Evolutionary conservation across 2,113 vertebrate genomes (phyloP).

Genomic region (Mustelus asterias): DNA sequence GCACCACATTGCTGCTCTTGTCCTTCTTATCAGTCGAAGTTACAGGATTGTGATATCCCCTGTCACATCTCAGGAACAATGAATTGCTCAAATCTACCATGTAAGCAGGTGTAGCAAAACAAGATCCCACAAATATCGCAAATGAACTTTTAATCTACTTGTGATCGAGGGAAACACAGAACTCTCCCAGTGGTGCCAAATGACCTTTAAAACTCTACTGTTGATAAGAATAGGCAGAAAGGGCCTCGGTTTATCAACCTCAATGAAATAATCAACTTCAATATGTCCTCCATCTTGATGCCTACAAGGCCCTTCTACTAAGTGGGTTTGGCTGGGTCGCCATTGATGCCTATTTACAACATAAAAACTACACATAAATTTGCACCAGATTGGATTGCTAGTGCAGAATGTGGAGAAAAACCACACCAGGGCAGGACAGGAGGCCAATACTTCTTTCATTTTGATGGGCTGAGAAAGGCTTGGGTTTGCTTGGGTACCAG

Average conservation of each 20-base stretch:
- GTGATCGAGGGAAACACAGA: background rate
- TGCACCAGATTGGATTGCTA: background rate
- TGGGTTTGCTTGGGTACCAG: background rate
- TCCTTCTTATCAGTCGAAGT: background rate
- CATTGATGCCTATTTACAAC: background rate
- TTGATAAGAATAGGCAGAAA: too few species aligned
- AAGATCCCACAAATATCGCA: background rate
- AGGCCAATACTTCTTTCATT: background rate
- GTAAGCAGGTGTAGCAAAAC: background rate
- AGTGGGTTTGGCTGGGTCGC: background rate
- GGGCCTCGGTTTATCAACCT: background rate
- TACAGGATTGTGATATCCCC: background rate
- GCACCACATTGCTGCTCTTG: background rate
- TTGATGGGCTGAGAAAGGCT: background rate
- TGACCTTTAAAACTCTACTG: background rate
- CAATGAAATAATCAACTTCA: background rate
- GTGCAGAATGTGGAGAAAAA: background rate
- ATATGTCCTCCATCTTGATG: background rate
- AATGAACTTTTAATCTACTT: background rate
- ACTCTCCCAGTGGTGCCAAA: background rate
- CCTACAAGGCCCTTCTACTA: background rate
- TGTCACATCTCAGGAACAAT: background rate
- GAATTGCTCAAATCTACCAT: background rate
- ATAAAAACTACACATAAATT: background rate
- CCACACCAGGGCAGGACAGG: background rate